phyloP scores from a whole-genome alignment of 2,888 invertebrate species.

The Galeruca laticollis region DNA sequence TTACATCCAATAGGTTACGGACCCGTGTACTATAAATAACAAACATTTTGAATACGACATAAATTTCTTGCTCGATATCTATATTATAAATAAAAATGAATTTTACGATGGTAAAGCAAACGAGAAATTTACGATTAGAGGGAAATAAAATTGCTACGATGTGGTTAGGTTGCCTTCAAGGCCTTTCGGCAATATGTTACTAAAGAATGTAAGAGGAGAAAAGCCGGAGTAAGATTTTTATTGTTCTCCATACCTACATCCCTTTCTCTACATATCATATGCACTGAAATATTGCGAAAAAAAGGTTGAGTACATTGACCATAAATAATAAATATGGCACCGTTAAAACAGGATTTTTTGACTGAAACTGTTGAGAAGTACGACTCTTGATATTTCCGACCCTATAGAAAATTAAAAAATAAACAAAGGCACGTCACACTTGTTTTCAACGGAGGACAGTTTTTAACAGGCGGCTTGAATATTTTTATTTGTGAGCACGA shows the following conservation, averaged over 20 bases:
- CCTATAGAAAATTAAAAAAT: too few relatives aligned
- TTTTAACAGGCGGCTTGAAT: too few relatives aligned
- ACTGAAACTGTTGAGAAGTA: neutral
- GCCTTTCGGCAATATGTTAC: slow-evolving; percentile 8
- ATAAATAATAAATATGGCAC: neutral
- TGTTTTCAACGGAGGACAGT: too few relatives aligned
- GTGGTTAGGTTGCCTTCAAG: slow-evolving; percentile 23
- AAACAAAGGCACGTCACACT: too few relatives aligned
- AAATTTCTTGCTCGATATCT: slow-evolving; percentile 27
- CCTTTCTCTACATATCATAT: neutral
- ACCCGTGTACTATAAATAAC: slow-evolving; percentile 10
- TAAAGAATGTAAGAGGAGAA: slow-evolving; percentile 6
- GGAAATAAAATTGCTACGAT: slow-evolving; percentile 53
- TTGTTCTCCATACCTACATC: slow-evolving; percentile 6
- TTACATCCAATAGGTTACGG: too few relatives aligned
- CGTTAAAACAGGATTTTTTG: neutral
- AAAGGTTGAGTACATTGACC: neutral
- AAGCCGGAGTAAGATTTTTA: slow-evolving; percentile 1
- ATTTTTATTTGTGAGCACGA: too few relatives aligned
- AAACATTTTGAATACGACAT: slow-evolving; percentile 27
- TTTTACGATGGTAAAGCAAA: slow-evolving; percentile 44
- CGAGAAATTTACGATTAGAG: slow-evolving; percentile 51
- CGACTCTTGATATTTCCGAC: too few relatives aligned
- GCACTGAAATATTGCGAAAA: slow-evolving; percentile 1
- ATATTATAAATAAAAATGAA: slow-evolving; percentile 45